phyloP scores from a whole-genome alignment of 2,797 vertebrate species.

The Xyrichtys novacula region DNA sequence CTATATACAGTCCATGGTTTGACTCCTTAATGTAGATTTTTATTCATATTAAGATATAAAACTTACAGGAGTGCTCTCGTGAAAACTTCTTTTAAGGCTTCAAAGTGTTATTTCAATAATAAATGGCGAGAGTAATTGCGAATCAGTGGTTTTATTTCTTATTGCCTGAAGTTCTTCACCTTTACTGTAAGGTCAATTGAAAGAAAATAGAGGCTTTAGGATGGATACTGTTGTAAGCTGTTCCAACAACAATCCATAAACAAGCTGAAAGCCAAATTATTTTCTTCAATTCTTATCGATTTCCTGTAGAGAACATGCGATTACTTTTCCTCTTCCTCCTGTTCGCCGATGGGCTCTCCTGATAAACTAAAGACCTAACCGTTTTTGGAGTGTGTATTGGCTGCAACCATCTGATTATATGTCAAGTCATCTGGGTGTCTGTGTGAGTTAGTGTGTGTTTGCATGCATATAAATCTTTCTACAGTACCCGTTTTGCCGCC shows the following conservation, averaged over 20 bases:
- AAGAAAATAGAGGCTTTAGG: conserved; percentile 22
- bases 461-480: conserved; percentile 10
- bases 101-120: not conserved
- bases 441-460: conserved; percentile 12
- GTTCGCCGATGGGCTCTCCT: conserved; percentile 24
- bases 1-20: too few relatives aligned
- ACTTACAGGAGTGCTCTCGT: too few relatives aligned
- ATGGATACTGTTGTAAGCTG: conserved; percentile 10
- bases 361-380: conserved; percentile 30
- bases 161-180: not conserved
- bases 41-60: too few relatives aligned
- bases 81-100: conserved; percentile 7
- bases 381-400: conserved; percentile 16
- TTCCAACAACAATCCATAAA: conserved; percentile 8
- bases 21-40: too few relatives aligned
- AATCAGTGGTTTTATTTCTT: not conserved
- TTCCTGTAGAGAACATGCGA: conserved; percentile 21
- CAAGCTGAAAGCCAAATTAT: not conserved
- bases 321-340: conserved; percentile 17
- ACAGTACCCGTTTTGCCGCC: conserved; percentile 2
- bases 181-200: conserved; percentile 1
- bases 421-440: conserved; percentile 35
- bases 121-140: not conserved
- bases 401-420: conserved; percentile 42
- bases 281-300: conserved; percentile 24